Evolutionary conservation across 2,888 invertebrate species (phyloP).

Genomic region (Microchrysa polita): DNA sequence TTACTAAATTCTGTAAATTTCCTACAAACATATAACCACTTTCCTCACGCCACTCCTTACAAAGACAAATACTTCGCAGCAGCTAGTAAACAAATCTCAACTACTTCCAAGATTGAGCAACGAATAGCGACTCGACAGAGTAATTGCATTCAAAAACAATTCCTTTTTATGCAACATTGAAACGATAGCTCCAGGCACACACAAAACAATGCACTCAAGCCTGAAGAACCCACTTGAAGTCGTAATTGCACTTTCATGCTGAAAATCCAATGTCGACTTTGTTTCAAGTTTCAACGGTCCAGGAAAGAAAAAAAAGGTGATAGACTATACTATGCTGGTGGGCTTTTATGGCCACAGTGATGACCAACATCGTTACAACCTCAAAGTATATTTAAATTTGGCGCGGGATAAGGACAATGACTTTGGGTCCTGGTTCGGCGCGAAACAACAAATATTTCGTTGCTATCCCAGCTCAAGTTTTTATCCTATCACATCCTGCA

Average conservation of each 20-base stretch:
- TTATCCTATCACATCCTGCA: background rate
- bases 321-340: background rate
- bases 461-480: background rate
- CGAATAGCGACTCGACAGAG: conserved; percentile 22
- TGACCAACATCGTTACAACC: conserved; percentile 22
- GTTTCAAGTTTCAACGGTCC: background rate
- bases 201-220: conserved; percentile 43
- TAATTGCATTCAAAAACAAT: conserved; percentile 42
- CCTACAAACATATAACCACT: too few species aligned
- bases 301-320: background rate
- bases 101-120: background rate
- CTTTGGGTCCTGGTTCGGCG: too few species aligned
- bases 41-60: too few species aligned
- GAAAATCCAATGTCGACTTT: conserved; percentile 26
- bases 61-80: too few species aligned
- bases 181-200: conserved; percentile 38
- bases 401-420: background rate
- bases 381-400: background rate
- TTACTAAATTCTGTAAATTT: too few species aligned
- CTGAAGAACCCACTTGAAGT: conserved; percentile 39
- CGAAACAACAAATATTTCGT: conserved; percentile 30
- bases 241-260: conserved; percentile 41
- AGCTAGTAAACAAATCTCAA: too few species aligned
- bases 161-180: conserved; percentile 38
- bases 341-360: conserved; percentile 10